Evolutionary conservation across 2,888 invertebrate genomes (phyloP).

Genomic region (Microplitis manilae): DNA sequence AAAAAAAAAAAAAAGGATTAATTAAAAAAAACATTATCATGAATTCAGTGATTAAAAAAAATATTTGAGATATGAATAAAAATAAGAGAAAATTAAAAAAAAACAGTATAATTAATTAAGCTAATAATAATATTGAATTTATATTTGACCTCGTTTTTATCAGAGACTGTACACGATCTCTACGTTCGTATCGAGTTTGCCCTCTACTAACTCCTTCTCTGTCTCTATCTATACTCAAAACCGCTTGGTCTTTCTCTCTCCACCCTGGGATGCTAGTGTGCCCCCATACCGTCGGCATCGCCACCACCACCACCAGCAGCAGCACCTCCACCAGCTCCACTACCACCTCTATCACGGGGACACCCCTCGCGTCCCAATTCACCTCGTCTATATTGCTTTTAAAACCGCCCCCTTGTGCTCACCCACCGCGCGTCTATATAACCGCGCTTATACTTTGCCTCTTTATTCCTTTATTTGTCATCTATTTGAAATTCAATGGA

Average conservation of each 20-base stretch:
- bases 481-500: constrained; percentile 62
- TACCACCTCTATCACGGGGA: too few species aligned
- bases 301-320: too few species aligned
- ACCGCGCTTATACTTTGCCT: constrained; percentile 16
- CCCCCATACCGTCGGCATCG: neutral
- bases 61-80: constrained; percentile 30
- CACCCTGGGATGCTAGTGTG: constrained; percentile 25
- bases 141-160: constrained; percentile 45
- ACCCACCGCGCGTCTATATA: neutral
- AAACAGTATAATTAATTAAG: constrained; percentile 40
- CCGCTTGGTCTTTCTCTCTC: neutral
- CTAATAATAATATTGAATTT: constrained; percentile 39
- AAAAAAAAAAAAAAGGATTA: too few species aligned
- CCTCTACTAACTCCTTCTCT: constrained; percentile 36
- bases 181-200: constrained; percentile 49
- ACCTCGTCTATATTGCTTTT: constrained; percentile 5
- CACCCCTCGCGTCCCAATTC: neutral
- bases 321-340: too few species aligned
- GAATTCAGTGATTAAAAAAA: neutral
- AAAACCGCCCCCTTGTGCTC: neutral
- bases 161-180: constrained; percentile 47
- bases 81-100: constrained; percentile 33
- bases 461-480: constrained; percentile 61
- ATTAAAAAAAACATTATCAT: neutral
- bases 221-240: neutral